Base-by-base conservation (phyloP, 2,888 invertebrate species). In the Parnassius mnemosyne region DNA sequence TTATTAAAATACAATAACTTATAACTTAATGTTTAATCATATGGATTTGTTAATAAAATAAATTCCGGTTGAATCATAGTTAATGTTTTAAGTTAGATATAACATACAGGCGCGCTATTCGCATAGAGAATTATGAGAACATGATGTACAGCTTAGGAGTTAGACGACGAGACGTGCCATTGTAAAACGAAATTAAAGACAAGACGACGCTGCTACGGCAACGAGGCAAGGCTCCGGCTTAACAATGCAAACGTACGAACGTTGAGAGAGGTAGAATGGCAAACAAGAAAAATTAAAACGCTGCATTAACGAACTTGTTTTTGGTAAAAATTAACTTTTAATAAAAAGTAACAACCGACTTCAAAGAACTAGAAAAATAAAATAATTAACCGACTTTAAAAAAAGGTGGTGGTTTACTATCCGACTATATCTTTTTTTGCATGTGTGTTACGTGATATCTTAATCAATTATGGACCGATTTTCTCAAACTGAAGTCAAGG, bases 121-220 rank as follows among this genome's bases (percentile, higher is more conserved):
- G 49, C 10, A 9, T 16, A 70, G 73, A 78, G 75, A 75, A 73
- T 72, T 75, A 81, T 83, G 81, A 82, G 79, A 78, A 78, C 81
- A 76, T 81, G 81, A 49, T 12, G 79, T 77, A 79, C 78, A 16
- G 12, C 53, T 12, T 10, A 57, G 59, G 44, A 57, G 41, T 43
- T 49, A 53, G 70, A 68, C 66, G 66, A 65, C 68, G 68, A 66
- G 70, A 69, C 68, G 69, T 70, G 74, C 74, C 75, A 81, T 81
- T 81, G 79, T 79, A 69, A 75, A 70, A 74, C 77, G 70, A 78
- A 83, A 83, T 83, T 83, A 81, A 49, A 49, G 80, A 84, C 53
- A 16, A 53, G 43, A 42, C 57, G 74, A 73, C 71, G 80, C 79
- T 69, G 72, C 73, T 65, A 74, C 76, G 71, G 72, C 60, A 65